phyloP scores from a whole-genome alignment of 2,888 invertebrate genomes.

The Cerceris ruficornis region DNA sequence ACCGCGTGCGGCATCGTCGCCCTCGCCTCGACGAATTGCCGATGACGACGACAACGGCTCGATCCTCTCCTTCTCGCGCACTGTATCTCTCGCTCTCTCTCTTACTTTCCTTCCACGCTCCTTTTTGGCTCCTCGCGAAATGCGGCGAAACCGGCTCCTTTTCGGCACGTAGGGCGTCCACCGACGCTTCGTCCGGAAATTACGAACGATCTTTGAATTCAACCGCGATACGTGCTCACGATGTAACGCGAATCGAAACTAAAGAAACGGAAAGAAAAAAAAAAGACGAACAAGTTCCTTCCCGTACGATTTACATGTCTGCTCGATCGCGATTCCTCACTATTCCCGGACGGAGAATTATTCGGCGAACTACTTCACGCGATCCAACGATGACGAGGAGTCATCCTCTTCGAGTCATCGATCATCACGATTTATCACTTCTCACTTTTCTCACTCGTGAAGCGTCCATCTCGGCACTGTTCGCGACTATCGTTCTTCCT shows the following conservation, averaged over 20 bases:
- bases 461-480: slow-evolving; percentile 32
- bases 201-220: neutral
- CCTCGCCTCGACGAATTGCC: slow-evolving; percentile 47
- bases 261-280: slow-evolving; percentile 41
- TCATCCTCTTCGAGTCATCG: slow-evolving; percentile 18
- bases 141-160: no score
- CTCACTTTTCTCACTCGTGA: slow-evolving; percentile 55
- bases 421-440: slow-evolving; percentile 51
- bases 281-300: slow-evolving; percentile 16
- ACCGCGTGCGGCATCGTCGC: slow-evolving; percentile 67
- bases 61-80: slow-evolving; percentile 9
- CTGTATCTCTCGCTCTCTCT: neutral
- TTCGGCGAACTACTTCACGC: slow-evolving; percentile 21
- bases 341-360: slow-evolving; percentile 1
- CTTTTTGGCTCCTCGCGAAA: no score
- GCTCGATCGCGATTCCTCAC: slow-evolving; percentile 19
- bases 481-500: neutral
- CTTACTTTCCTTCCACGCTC: no score
- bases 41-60: slow-evolving; percentile 36
- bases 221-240: no score
- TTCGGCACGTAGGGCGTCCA: neutral
- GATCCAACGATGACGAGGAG: slow-evolving; percentile 18
- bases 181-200: slow-evolving; percentile 32
- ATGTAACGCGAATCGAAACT: neutral
- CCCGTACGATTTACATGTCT: slow-evolving; percentile 52